A percentile compares a stretch with the other conserved stretches of the same genome.
These are phyloP conservation scores for Trichonephila inaurata DNA, from an alignment of 1,140 invertebrate species.

Conservation along the genomic window DNA sequence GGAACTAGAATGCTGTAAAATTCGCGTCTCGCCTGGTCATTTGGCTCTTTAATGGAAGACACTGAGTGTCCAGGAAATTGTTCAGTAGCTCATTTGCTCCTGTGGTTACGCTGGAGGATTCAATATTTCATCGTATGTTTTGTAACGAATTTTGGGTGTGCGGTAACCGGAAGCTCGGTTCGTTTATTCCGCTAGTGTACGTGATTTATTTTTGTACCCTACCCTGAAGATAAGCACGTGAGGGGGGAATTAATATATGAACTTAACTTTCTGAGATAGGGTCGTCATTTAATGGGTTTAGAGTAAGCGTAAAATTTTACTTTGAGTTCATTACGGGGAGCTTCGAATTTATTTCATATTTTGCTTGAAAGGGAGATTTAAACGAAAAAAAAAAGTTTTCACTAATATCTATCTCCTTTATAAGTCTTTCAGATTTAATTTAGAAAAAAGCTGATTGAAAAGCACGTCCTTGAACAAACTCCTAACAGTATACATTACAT, in stretches of 20 bases:
- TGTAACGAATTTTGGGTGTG: background rate
- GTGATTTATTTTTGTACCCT: conserved; percentile 50
- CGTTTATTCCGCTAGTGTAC: conserved; percentile 31
- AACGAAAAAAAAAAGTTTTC: too few relatives aligned
- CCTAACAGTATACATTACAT: too few relatives aligned
- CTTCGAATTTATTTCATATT: background rate
- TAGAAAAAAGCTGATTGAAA: too few relatives aligned
- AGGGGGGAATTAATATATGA: conserved; percentile 15
- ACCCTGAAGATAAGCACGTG: conserved; percentile 18
- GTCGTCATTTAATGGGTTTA: background rate
- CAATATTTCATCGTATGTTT: conserved; percentile 46
- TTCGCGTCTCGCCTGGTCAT: conserved; percentile 52
- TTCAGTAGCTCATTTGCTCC: conserved; percentile 39
- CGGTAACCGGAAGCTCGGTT: conserved; percentile 11
- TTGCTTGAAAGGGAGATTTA: background rate
- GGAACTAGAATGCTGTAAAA: conserved; percentile 38
- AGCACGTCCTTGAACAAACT: too few relatives aligned
- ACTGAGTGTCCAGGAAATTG: conserved; percentile 53
- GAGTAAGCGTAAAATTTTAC: background rate
- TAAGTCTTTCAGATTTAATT: too few relatives aligned
- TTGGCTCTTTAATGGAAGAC: conserved; percentile 59
- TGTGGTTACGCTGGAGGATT: conserved; percentile 29
- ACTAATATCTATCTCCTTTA: too few relatives aligned
- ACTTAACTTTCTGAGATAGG: background rate
- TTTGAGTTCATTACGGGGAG: background rate